Base-by-base conservation (phyloP, 92 coral and sea anemone species). In the Diadumene lineata region DNA sequence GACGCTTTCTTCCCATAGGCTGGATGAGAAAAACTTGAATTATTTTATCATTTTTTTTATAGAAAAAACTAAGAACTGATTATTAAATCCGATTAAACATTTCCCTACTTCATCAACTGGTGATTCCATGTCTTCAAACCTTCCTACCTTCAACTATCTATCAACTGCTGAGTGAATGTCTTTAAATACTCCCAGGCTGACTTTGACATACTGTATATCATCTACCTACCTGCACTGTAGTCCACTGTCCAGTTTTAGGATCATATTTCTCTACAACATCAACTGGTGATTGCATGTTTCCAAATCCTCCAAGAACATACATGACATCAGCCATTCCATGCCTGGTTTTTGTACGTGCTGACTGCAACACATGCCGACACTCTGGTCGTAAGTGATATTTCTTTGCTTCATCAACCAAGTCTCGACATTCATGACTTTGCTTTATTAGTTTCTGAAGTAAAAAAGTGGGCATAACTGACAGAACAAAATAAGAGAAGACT, bases 241-340 rank as follows among this genome's bases (percentile, higher is more conserved):
- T 60, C 90, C 97, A 92, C 73, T 84, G 90, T 13, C 84, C 84
- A 30, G 91, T 84, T 64, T 81, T 84, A n/a, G 98, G 93, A 64
- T 94, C 97, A 75, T 82, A 92, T 76, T 86, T 94, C 83, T 94
- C 98, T 9, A 85, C 98, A 53, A 84, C 87, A 77, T 94, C 97
- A 23, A 94, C 91, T 0, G 98, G 97, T 19, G 94, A 86, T 65
- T 94, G 98, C 75, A 81, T 74, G 80, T 84, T 86, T n/a, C 97
- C 97, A 86, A 94, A 94, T 15, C 98, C 98, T 65, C 98, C 98
- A 69, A 94, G 68, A n/a, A 94, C 92, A 56, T 94, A 94, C 77
- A 94, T 72, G 72, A 94, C 91, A 72, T 94, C 97, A 27, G 89
- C 88, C 66, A 85, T 78, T 44, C 98, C 98, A 78, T 86, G 64